phyloP scores from a whole-genome alignment of 2,888 invertebrate species.

The Stenoptilia bipunctidactyla region DNA sequence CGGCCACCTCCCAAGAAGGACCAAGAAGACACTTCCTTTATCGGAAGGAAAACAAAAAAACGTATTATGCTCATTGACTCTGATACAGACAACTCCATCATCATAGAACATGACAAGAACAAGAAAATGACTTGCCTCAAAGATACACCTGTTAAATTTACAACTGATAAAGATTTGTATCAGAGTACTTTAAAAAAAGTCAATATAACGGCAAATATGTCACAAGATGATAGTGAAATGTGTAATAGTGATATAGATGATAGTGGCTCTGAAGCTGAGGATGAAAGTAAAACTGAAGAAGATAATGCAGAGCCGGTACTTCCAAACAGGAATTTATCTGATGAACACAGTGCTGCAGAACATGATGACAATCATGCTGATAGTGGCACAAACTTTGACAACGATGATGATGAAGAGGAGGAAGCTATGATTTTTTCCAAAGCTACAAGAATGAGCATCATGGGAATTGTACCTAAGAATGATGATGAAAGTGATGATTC shows the following conservation, averaged over 20 bases:
- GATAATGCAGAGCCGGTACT: constrained; percentile 5
- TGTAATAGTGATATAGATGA: constrained; percentile 14
- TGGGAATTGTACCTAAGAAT: constrained; percentile 50
- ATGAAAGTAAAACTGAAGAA: constrained; percentile 5
- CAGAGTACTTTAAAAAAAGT: constrained; percentile 9
- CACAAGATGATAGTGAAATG: constrained; percentile 15
- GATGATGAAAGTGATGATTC: constrained; percentile 49
- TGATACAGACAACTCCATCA: constrained; percentile 53
- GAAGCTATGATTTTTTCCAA: constrained; percentile 57
- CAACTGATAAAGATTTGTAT: constrained; percentile 9
- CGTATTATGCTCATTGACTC: constrained; percentile 46
- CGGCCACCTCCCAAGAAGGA: constrained; percentile 24
- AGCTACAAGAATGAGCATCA: constrained; percentile 62
- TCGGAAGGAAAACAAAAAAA: constrained; percentile 38
- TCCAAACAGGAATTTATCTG: neutral
- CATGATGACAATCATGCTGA: constrained; percentile 1
- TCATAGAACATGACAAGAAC: constrained; percentile 40
- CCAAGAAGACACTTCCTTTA: constrained; percentile 22
- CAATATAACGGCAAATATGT: no score
- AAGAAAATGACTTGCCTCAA: constrained; percentile 42
- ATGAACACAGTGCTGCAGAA: neutral
- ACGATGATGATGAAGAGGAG: constrained; percentile 40
- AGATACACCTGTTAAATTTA: constrained; percentile 44
- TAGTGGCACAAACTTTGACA: constrained; percentile 14
- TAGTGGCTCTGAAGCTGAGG: constrained; percentile 6